A percentile compares a stretch with the other conserved stretches of the same genome.
These are phyloP conservation scores for Spea hammondii DNA, from an alignment of 2,797 vertebrate species.

Conservation along the genomic window DNA sequence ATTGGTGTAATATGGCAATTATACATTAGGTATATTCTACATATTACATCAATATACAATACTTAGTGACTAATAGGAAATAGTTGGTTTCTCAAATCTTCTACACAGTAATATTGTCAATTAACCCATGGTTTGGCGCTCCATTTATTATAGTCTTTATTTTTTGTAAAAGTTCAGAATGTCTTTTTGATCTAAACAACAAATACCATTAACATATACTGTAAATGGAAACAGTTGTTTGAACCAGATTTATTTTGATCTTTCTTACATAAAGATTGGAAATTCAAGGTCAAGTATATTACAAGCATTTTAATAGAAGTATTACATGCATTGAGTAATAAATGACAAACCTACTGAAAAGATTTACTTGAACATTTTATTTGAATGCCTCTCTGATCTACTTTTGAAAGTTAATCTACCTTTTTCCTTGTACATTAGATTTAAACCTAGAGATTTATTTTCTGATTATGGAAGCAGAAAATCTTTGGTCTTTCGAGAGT, in stretches of 20 bases:
- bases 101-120: no score
- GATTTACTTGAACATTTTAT: slow-evolving; percentile 43
- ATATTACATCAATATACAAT: no score
- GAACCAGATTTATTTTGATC: neutral
- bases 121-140: no score
- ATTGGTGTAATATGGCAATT: no score
- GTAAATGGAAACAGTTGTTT: neutral
- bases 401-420: slow-evolving; percentile 49
- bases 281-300: slow-evolving; percentile 45
- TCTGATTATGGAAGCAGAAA: slow-evolving; percentile 39
- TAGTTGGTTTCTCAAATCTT: no score
- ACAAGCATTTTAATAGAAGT: slow-evolving; percentile 27
- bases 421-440: slow-evolving; percentile 40
- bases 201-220: neutral
- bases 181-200: neutral
- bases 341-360: slow-evolving; percentile 8
- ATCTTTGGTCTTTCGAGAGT: neutral
- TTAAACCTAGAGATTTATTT: slow-evolving; percentile 20
- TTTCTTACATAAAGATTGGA: slow-evolving; percentile 12
- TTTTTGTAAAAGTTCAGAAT: neutral
- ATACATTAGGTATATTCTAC: no score
- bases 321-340: slow-evolving; percentile 29
- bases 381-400: slow-evolving; percentile 37
- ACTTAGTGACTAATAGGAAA: no score
- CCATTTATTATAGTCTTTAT: neutral